Conservation (phyloP, 2,888 invertebrate genomes). For the Achlya flavicornis region DNA sequence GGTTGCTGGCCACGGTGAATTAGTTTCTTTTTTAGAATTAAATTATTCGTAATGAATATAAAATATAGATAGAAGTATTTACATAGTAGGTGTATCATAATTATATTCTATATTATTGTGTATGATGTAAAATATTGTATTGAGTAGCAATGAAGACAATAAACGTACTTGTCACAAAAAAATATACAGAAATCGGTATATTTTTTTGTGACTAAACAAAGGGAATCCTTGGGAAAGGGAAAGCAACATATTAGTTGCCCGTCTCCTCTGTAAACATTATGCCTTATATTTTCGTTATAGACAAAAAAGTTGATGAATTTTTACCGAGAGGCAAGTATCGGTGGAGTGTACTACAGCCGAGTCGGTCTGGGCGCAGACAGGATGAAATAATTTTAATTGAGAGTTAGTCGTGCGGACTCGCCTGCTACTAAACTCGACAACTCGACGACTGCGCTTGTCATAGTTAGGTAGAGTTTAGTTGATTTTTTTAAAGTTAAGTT, state of each 20-base stretch:
- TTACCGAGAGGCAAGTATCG: slow-evolving; percentile 20
- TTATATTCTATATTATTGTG: no score
- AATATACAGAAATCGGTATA: no score
- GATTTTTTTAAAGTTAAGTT: slow-evolving; percentile 13
- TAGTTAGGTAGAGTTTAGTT: slow-evolving; percentile 23
- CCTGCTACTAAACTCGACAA: slow-evolving; percentile 21
- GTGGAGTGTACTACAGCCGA: slow-evolving; percentile 37
- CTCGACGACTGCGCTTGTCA: slow-evolving; percentile 31
- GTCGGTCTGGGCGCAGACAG: slow-evolving; percentile 19
- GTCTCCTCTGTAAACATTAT: slow-evolving; percentile 26
- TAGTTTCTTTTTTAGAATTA: no score
- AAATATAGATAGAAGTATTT: no score
- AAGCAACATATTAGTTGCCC: slow-evolving; percentile 32
- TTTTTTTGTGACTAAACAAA: no score
- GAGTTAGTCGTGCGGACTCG: slow-evolving; percentile 48
- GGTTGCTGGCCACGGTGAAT: no score
- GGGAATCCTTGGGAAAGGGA: no score
- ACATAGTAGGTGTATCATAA: no score
- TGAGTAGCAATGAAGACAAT: no score
- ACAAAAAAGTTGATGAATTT: slow-evolving; percentile 44
- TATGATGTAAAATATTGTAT: no score
- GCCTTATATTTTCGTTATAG: slow-evolving; percentile 30
- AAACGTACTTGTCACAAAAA: no score
- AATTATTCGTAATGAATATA: no score
- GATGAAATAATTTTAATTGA: slow-evolving; percentile 49